Base-by-base conservation (phyloP, 2,888 invertebrate genomes). In the Drosophila peninsularis region DNA sequence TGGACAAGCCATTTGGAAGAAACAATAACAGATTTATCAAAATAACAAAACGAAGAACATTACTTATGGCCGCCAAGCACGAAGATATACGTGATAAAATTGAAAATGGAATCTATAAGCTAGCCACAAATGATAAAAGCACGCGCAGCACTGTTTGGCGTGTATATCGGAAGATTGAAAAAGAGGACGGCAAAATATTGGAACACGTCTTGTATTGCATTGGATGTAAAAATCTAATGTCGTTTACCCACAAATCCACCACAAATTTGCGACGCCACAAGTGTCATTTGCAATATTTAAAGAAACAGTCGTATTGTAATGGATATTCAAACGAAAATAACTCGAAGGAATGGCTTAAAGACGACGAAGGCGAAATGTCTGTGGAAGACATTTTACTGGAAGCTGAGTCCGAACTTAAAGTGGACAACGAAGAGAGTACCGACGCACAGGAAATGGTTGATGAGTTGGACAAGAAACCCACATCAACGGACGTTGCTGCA, bases 71-170 rank as follows among this genome's bases (percentile, higher is more conserved):
- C 60, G 55, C 62, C 19, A 87, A 75, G 32, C 71, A 68, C 55
- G 82, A 81, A 58, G 85, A 78, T 52, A 75, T 82, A 34, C 82
- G 82, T 19, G 71, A 81, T 17, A 82, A 82, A 75, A 84, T 84
- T 17, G 71, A 84, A 37, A 71, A 47, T 32, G 82, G 88, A 11
- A 53, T 75, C 6, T 82, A 87, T 42, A 84, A 75, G 17, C 65
- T 84, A 1, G 66, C 70, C 6, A 65, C 70, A 9, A 87, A 87
- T 50, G 61, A 63, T 32, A 82, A 83, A 54, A 78, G 73, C 39
- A 82, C 82, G 4, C 75, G 88, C 10, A 82, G 88, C 54, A 81
- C 88, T 0, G 82, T 82, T 10, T 82, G 82, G 85, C 82, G 69
- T 24, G 76, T 84, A 27, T 87, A 76, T 32, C 70, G 65, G 13